Percentiles rank a stretch among this genome's conserved stretches.
Conservation (phyloP, 2,888 invertebrate species). For the Macropis europaea region DNA sequence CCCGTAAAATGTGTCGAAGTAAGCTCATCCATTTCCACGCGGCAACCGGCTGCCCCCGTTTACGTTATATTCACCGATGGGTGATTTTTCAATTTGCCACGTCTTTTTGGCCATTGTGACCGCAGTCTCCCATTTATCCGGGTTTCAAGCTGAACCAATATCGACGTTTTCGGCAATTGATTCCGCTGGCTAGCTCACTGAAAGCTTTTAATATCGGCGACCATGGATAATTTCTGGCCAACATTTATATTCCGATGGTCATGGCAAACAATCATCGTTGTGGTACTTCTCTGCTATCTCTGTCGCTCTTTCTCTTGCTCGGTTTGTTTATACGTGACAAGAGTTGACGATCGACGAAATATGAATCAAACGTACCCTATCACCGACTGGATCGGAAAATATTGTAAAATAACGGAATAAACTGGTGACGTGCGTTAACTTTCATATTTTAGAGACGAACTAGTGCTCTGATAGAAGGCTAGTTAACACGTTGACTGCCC, state of each 20-base stretch:
- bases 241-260: conserved; percentile 37
- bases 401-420: neutral
- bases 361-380: neutral
- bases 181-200: conserved; percentile 15
- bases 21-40: conserved; percentile 10
- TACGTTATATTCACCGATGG: conserved; percentile 18
- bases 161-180: conserved; percentile 53
- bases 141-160: conserved; percentile 37
- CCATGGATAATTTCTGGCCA: conserved; percentile 43
- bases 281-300: conserved; percentile 17
- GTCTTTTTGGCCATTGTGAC: conserved; percentile 46
- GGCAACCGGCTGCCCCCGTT: conserved; percentile 1
- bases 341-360: conserved; percentile 10
- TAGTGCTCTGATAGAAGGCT: neutral
- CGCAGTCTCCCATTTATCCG: conserved; percentile 34
- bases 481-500: neutral
- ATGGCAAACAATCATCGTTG: conserved; percentile 14
- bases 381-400: neutral
- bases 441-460: neutral
- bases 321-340: conserved; percentile 7
- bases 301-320: no score
- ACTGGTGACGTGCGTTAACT: neutral
- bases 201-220: conserved; percentile 39
- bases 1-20: neutral
- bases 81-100: conserved; percentile 59